Conservation (phyloP, 2,113 vertebrate species). For the Reinhardtius hippoglossoides region DNA sequence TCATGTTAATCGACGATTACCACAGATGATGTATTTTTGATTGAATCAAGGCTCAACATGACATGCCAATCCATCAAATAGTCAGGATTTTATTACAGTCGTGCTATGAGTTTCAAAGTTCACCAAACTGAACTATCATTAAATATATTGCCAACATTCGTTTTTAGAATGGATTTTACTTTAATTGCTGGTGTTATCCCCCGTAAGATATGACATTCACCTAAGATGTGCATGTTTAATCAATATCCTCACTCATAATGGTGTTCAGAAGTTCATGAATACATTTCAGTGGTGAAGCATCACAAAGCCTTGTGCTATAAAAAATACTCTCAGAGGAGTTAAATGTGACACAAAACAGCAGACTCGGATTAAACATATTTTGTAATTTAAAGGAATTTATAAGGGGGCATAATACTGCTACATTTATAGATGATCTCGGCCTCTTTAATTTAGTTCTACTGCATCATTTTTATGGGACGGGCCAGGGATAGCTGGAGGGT, state of each 20-base stretch:
- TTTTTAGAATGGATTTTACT: neutral
- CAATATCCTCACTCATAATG: neutral
- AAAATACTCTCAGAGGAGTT: slow-evolving; percentile 19
- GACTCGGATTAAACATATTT: slow-evolving; percentile 45
- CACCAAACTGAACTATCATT: neutral
- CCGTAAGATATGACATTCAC: neutral
- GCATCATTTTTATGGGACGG: slow-evolving; percentile 72
- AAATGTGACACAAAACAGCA: slow-evolving; percentile 53
- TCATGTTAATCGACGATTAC: no score
- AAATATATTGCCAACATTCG: neutral
- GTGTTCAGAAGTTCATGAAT: slow-evolving; percentile 1
- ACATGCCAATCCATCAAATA: no score
- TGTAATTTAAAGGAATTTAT: slow-evolving; percentile 67
- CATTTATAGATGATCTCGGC: slow-evolving; percentile 69
- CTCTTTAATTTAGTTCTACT: slow-evolving; percentile 71
- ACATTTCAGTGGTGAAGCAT: neutral
- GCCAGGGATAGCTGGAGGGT: slow-evolving; percentile 63
- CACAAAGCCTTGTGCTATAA: slow-evolving; percentile 10
- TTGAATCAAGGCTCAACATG: no score
- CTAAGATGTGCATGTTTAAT: neutral
- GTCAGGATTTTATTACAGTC: no score
- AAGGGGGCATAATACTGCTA: slow-evolving; percentile 49
- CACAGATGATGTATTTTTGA: no score
- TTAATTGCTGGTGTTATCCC: neutral
- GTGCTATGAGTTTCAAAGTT: neutral